These are phyloP conservation scores for Cynopterus brachyotis DNA, from an alignment of 2,113 vertebrate genomes.

Conservation along the genomic window DNA sequence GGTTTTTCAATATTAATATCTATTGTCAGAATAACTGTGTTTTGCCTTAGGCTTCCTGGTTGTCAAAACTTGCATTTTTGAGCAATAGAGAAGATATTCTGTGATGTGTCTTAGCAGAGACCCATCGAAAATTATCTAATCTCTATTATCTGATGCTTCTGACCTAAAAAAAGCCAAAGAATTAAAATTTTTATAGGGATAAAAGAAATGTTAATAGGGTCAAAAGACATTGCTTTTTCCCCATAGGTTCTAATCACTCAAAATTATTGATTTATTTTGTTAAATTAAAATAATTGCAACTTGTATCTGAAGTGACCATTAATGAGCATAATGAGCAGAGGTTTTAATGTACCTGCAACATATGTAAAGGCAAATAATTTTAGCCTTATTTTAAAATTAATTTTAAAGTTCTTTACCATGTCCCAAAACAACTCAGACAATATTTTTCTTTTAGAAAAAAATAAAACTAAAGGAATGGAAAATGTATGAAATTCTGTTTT, in stretches of 20 bases:
- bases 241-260: neutral
- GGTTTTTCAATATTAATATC: neutral
- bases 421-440: neutral
- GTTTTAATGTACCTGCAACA: neutral
- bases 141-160: neutral
- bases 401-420: neutral
- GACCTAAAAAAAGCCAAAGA: neutral
- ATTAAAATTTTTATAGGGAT: neutral
- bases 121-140: neutral
- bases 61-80: neutral
- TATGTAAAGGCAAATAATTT: neutral
- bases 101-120: neutral
- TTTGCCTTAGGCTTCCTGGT: neutral
- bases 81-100: neutral
- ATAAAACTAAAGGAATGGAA: neutral
- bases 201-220: neutral
- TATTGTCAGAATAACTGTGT: neutral
- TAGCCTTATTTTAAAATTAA: neutral
- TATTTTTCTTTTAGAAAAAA: neutral
- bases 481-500: neutral
- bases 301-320: neutral
- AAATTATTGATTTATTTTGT: neutral
- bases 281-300: neutral
- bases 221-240: neutral
- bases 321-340: neutral